Base-by-base conservation (phyloP, 2,113 vertebrate genomes). In the Lucifuga dentata region DNA sequence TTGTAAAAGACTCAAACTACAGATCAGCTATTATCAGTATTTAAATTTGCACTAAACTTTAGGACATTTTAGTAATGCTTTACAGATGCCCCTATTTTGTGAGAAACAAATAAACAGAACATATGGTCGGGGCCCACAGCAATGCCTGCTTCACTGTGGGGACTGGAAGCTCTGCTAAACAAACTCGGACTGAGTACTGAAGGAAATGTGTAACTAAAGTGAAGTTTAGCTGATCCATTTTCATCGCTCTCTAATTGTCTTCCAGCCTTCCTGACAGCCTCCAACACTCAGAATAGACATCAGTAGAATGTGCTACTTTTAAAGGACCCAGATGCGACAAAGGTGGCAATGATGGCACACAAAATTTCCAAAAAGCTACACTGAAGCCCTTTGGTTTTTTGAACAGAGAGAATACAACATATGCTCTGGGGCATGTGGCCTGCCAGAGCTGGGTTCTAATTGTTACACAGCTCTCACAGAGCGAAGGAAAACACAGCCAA, bases 401-500 rank as follows among this genome's bases (percentile, higher is more conserved):
- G 89, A 91, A 91, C 86, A 85, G 74, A 90, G 85, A 92, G 89
- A 93, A 92, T 86, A 84, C 81, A 85, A 78, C 92, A 93, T 92
- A 92, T 93, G 92, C 90, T 93, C 86, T 76, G 82, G 90, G 89
- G 88, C 83, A 77, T 69, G 63, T 71, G 56, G 77, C 77, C 86
- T 92, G 92, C 92, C 93, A 93, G 88, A 68, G 86, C 81, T 73
- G 82, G 77, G 82, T 88, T 88, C 85, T 91, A 92, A 93, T 93
- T 93, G 92, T 93, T 92, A 87, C 81, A 79, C 84, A 67, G 88
- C 91, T 90, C 89, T 92, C 88, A 80, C 76, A 83, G 90, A 90
- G 88, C 75, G 26, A 24, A 68, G 68, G 74, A 84, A 84, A 89
- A 84, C 79, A 73, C 73, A 49, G 91, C 90, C 90, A 91, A 90